Evolutionary conservation across 2,113 vertebrate genomes (phyloP), one percentile per base, ranked within the genome.

Genomic region (Aix galericulata): DNA sequence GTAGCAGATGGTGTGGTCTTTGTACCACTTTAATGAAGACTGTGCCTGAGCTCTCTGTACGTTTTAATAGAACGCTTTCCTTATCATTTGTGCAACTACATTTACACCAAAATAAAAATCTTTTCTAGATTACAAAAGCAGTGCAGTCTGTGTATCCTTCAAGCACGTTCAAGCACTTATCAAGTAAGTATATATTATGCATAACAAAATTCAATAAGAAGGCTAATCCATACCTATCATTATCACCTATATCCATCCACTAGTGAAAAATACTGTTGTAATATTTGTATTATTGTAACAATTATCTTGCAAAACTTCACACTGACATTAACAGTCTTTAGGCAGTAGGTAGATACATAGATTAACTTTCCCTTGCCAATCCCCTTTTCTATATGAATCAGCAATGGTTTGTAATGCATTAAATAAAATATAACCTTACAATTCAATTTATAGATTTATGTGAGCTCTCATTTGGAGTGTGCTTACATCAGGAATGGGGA

Each of bases 1-100:
- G 78, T 32, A 97, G 89, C 97, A 97, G 97, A 97, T 97, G 95
- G 94, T 62, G 44, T 84, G 88, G 95, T 86, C 94, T 97, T 94
- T 97, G 95, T 91, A 95, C 69, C 94, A 88, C 91, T 96, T 96
- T 95, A 94, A 96, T 96, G 88, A 95, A 95, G 88, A 77, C 92
- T 82, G 60, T 36, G 89, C 82, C 86, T 88, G 68, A 88, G 95
- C 74, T 96, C 91, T 95, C 90, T 76, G 80, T 52, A 86, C 90
- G 56, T 78, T 67, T 94, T 91, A 78, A 73, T 9, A 74, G 92
- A 91, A 74, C 48, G 3, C 74, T 68, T 69, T 87, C 36, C 79
- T 91, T 84, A 17, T 12, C 38, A 32, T 52, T 96, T 52, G 36
- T 83, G 91, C 72, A 72, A 36, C 73, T 9, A 12, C 73, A 27